phyloP scores from a whole-genome alignment of 2,888 invertebrate genomes.

The Blera fallax region DNA sequence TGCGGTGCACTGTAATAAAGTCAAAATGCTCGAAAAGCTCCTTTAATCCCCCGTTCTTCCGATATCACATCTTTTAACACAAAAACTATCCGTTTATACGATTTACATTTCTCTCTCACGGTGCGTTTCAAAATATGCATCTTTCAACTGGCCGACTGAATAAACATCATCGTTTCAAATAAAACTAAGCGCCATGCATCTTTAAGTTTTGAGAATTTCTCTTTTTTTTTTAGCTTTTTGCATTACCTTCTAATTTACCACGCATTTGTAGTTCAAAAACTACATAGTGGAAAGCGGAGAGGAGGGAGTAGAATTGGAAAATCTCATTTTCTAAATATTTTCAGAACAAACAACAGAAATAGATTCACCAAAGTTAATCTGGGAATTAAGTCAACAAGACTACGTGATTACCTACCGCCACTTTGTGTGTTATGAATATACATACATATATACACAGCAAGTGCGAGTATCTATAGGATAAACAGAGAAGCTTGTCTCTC shows the following conservation, averaged over 20 bases:
- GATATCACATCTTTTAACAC: slow-evolving; percentile 32
- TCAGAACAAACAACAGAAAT: slow-evolving; percentile 68
- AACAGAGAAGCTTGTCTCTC: slow-evolving; percentile 37
- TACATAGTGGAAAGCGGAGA: not conserved
- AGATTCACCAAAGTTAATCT: slow-evolving; percentile 71
- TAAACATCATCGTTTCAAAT: slow-evolving; percentile 64
- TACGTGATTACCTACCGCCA: slow-evolving; percentile 45
- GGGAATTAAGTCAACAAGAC: slow-evolving; percentile 68
- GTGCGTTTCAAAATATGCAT: slow-evolving; percentile 63
- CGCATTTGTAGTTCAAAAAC: slow-evolving; percentile 14
- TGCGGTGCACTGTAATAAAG: slow-evolving; percentile 25
- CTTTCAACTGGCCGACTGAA: slow-evolving; percentile 61
- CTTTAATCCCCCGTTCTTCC: not conserved
- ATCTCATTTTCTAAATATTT: slow-evolving; percentile 63
- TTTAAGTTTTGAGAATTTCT: slow-evolving; percentile 60
- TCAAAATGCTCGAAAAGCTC: slow-evolving; percentile 23
- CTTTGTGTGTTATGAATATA: slow-evolving; percentile 22
- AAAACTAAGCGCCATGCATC: slow-evolving; percentile 71
- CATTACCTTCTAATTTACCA: slow-evolving; percentile 34
- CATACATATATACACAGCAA: not conserved
- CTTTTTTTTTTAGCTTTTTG: slow-evolving; percentile 4
- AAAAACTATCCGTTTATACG: slow-evolving; percentile 18
- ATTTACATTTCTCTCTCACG: slow-evolving; percentile 23
- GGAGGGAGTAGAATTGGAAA: slow-evolving; percentile 1
- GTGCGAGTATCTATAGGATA: not conserved